phyloP scores from a whole-genome alignment of 2,888 invertebrate genomes.

The Cinara cedri region DNA sequence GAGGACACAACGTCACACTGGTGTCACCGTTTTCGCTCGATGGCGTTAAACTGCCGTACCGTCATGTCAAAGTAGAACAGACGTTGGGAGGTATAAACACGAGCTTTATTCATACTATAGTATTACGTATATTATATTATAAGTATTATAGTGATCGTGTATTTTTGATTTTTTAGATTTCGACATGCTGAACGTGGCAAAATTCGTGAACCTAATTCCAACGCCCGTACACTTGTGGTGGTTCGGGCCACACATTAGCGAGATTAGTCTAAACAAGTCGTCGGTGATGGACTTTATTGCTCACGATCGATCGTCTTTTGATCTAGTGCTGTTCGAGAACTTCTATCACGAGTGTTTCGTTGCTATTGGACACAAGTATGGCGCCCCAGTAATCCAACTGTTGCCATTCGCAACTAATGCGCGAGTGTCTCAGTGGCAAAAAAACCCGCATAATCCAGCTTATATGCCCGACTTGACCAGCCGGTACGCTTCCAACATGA shows the following conservation, averaged over 20 bases:
- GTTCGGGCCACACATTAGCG: slow-evolving; percentile 38
- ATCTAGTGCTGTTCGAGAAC: slow-evolving; percentile 43
- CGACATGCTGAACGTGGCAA: slow-evolving; percentile 19
- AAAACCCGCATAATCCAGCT: slow-evolving; percentile 40
- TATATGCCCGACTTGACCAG: slow-evolving; percentile 42
- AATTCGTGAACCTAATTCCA: background rate
- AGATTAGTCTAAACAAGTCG: slow-evolving; percentile 7
- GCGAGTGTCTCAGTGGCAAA: slow-evolving; percentile 44
- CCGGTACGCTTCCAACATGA: slow-evolving; percentile 38
- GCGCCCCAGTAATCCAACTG: slow-evolving; percentile 59
- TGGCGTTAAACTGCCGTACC: slow-evolving; percentile 19
- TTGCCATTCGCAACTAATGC: slow-evolving; percentile 35
- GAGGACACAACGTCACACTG: slow-evolving; percentile 47
- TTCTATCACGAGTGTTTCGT: slow-evolving; percentile 62
- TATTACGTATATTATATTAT: no score
- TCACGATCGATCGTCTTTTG: slow-evolving; percentile 23
- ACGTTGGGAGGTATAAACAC: slow-evolving; percentile 4
- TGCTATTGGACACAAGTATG: slow-evolving; percentile 61
- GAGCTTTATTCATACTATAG: background rate
- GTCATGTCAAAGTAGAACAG: slow-evolving; percentile 25
- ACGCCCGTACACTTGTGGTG: slow-evolving; percentile 34
- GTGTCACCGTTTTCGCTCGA: slow-evolving; percentile 27
- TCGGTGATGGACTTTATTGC: slow-evolving; percentile 27
- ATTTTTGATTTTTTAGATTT: background rate
- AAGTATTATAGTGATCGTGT: background rate